Evolutionary conservation across 2,888 invertebrate genomes (phyloP), one percentile per base, ranked within the genome.

Genomic region (Sinhomidia bicolor): DNA sequence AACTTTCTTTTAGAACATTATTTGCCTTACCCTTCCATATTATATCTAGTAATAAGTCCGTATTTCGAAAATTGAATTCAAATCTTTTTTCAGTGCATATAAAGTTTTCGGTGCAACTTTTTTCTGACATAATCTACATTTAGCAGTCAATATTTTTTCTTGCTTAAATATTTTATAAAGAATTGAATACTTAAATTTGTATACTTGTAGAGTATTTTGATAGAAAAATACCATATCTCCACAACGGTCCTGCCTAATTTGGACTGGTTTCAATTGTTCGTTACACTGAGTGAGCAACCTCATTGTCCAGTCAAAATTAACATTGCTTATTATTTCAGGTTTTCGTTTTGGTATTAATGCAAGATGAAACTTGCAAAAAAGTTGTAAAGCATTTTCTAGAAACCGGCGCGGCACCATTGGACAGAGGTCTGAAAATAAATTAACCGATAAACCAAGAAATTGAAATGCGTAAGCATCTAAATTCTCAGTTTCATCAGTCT

Each of bases 1-100:
- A 41, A 41, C 41, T 41, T n/a, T n/a, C n/a, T n/a, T n/a, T n/a
- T n/a, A n/a, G n/a, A n/a, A n/a, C n/a, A n/a, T n/a, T n/a, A n/a
- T n/a, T n/a, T n/a, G n/a, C n/a, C 7, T 23, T 47, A 83, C 82
- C n/a, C 65, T 88, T 88, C 88, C 88, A 88, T 12, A 88, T 54
- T 14, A 83, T 36, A 47, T 88, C 88, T n/a, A 83, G 23, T 1
- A 88, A 10, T 14, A 83, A 26, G 44, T 88, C 88, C 0, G 17
- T 51, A 14, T 20, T 29, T 14, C 41, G 20, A 6, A 83, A 14
- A 10, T 68, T 88, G 14, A 62, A 83, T 17, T 88, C 83, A n/a
- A 14, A 83, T 36, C 57, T 65, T 6, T 65, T 0, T 5, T 57
- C 36, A 0, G 88, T 82, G 32, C 88, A 88, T 23, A 88, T 36